Evolutionary conservation across 2,113 vertebrate genomes (phyloP), one percentile per base, ranked within the genome.

Genomic region (Platichthys flesus): DNA sequence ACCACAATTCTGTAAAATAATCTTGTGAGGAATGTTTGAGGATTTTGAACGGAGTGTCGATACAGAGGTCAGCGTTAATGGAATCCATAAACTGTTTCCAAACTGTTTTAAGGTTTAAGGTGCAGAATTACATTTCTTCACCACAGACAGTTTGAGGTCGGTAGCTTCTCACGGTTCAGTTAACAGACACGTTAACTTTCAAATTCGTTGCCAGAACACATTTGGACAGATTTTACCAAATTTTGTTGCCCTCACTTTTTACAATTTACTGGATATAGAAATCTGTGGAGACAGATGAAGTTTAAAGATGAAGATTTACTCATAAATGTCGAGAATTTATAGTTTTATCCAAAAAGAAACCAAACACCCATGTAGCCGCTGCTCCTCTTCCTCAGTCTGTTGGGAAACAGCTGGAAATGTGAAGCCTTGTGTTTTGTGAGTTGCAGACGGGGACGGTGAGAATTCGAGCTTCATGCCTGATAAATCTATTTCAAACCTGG

Each of bases 401-500:
- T 16, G 47, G 71, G 47, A 58, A 55, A 37, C 51, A 52, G 31
- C 62, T 59, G 56, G 49, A 42, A 42, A 54, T 54, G 51, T 54
- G 51, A 21, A 49, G 13, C 61, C 55, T 13, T 52, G 31, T 6
- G 31, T 31, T 31, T 31, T 31, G 31, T 31, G 31, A 31, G 31
- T 31, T 7, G 6, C 31, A 31, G 31, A 31, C 6, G 51, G 24
- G 6, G 37, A 60, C 79, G 73, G 64, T 59, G 83, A 47, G 42
- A 45, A 21, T 14, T 7, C 28, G 78, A 83, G 31, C 67, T 21
- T 2, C 7, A 13, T 0, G 49, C 21, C 85, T 88, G 88, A 86
- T 71, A 64, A 81, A 84, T 73, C 65, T 37, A 78, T 84, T 84
- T 70, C 14, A 64, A 66, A 70, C 67, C 31, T 57, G 59, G 5